A percentile compares a stretch with the other conserved stretches of the same genome.
Evolutionary conservation across 2,888 invertebrate genomes (phyloP).

Genomic region (Priocnemis perturbator): DNA sequence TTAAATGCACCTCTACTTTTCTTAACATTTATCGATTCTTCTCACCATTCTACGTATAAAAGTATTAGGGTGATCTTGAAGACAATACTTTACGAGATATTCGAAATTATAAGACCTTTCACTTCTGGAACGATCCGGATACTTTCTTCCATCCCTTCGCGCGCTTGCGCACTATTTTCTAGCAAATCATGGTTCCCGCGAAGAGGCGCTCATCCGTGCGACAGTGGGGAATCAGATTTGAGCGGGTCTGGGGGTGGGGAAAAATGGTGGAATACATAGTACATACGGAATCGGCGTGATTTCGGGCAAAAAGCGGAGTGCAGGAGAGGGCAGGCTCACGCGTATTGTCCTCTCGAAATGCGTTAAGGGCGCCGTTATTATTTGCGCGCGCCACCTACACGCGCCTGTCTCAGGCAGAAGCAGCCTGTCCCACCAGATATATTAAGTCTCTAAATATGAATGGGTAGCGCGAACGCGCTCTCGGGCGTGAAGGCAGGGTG

Average conservation of each 20-base stretch:
- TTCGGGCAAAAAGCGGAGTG: slow-evolving; percentile 54
- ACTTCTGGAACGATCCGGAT: no score
- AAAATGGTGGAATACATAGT: background rate
- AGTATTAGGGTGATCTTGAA: no score
- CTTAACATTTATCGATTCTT: no score
- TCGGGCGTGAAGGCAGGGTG: no score
- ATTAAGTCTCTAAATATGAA: slow-evolving; percentile 36
- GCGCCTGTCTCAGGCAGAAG: slow-evolving; percentile 12
- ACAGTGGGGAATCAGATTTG: slow-evolving; percentile 39
- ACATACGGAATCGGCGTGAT: slow-evolving; percentile 27
- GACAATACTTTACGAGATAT: no score
- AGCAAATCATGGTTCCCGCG: no score
- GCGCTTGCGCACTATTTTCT: no score
- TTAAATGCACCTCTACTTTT: no score
- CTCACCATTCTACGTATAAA: no score
- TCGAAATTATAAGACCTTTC: no score
- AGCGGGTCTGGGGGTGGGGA: slow-evolving; percentile 5
- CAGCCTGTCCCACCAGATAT: slow-evolving; percentile 35
- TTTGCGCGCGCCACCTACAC: slow-evolving; percentile 30
- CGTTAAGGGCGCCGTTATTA: slow-evolving; percentile 54
- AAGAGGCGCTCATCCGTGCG: no score
- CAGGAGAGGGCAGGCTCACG: slow-evolving; percentile 22
- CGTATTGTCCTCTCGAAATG: slow-evolving; percentile 30
- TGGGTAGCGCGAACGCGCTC: background rate
- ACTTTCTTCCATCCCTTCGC: no score